A percentile compares a stretch with the other conserved stretches of the same genome.
Evolutionary conservation across 1,140 invertebrate genomes (phyloP).

Genomic region (Sogatella furcifera): DNA sequence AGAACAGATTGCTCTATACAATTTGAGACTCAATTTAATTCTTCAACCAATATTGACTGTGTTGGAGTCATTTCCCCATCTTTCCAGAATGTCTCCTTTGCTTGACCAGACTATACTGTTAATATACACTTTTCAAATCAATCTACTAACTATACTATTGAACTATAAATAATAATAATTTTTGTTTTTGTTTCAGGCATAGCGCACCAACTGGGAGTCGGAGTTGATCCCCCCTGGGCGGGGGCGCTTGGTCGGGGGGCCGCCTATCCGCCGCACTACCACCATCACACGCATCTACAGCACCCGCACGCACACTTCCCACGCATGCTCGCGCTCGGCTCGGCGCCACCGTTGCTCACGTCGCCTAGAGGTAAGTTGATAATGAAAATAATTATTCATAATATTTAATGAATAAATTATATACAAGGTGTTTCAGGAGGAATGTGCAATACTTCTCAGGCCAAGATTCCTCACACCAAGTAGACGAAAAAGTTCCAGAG

Average conservation of each 20-base stretch:
- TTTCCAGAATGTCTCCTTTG: too few species aligned
- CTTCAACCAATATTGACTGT: too few species aligned
- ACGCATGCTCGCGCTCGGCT: slow-evolving; percentile 15
- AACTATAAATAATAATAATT: not conserved
- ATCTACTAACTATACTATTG: too few species aligned
- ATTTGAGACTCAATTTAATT: too few species aligned
- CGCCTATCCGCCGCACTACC: slow-evolving; percentile 18
- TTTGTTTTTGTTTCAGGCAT: slow-evolving; percentile 15
- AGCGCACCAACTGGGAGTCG: slow-evolving; percentile 18
- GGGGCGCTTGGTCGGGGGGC: slow-evolving; percentile 11
- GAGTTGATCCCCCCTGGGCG: slow-evolving; percentile 15
- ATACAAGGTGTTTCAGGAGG: slow-evolving; percentile 11
- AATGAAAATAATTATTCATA: too few species aligned
- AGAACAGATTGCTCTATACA: too few species aligned
- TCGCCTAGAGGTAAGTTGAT: slow-evolving; percentile 1
- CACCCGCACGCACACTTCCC: slow-evolving; percentile 15
- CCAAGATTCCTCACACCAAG: too few species aligned
- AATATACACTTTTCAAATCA: too few species aligned
- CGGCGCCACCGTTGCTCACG: slow-evolving; percentile 7
- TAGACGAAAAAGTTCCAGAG: too few species aligned
- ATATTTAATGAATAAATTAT: not conserved
- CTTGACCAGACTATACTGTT: too few species aligned
- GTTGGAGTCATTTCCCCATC: too few species aligned
- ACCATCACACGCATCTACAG: slow-evolving; percentile 16
- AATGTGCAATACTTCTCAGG: slow-evolving; percentile 7